These are phyloP conservation scores for Eristalis arbustorum DNA, from an alignment of 2,888 invertebrate genomes.

Conservation along the genomic window DNA sequence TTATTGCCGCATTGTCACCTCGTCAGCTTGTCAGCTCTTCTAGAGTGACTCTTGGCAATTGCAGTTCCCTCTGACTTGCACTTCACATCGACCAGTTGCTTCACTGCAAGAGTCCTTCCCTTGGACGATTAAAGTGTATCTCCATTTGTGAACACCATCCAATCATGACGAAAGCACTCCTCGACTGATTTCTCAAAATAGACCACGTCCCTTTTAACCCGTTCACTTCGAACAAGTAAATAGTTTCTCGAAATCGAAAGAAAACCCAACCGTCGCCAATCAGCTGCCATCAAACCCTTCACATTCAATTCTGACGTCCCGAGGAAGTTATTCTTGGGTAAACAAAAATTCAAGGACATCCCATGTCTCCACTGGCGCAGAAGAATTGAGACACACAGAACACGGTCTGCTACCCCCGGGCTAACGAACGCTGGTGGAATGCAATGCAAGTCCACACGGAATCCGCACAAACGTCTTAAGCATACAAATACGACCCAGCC, in stretches of 20 bases:
- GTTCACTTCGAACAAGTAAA: background rate
- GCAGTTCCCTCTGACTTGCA: background rate
- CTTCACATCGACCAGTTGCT: background rate
- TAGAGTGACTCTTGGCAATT: background rate
- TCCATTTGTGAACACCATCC: background rate
- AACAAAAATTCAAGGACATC: background rate
- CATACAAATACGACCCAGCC: constrained; percentile 3
- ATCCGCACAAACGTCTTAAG: constrained; percentile 13
- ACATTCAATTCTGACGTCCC: background rate
- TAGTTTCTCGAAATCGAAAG: background rate
- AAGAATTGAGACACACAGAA: constrained; percentile 11
- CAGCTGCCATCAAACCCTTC: constrained; percentile 1
- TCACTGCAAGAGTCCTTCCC: background rate
- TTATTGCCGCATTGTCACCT: too few species aligned
- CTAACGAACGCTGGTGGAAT: constrained; percentile 4
- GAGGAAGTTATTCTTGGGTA: background rate
- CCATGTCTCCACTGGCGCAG: background rate
- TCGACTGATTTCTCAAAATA: background rate
- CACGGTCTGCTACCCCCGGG: background rate
- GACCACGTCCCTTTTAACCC: background rate
- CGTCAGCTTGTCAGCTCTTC: background rate
- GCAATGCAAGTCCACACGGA: constrained; percentile 11
- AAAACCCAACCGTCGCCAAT: background rate
- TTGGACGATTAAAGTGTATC: background rate
- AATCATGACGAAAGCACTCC: background rate